phyloP scores from a whole-genome alignment of 2,888 invertebrate genomes.

The Phalera bucephala region DNA sequence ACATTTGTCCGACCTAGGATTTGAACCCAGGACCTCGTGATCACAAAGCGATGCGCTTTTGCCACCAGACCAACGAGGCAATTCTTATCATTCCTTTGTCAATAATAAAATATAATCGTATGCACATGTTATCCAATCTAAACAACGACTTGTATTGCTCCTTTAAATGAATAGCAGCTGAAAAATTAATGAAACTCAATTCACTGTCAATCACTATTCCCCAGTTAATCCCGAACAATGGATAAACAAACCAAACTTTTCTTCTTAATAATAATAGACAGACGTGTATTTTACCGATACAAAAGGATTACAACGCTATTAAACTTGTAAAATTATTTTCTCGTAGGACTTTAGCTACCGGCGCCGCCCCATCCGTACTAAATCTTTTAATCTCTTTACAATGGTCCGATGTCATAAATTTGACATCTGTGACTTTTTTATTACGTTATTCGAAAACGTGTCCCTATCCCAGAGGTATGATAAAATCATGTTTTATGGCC shows the following conservation, averaged over 20 bases:
- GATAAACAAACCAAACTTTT: constrained; percentile 8
- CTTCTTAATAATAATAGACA: constrained; percentile 10
- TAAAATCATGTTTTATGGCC: constrained; percentile 81
- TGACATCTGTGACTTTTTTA: constrained; percentile 83
- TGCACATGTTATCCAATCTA: no score
- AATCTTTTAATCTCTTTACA: constrained; percentile 83
- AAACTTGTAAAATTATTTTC: constrained; percentile 51
- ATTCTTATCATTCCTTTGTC: no score
- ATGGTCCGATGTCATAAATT: constrained; percentile 80
- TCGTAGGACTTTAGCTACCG: constrained; percentile 54
- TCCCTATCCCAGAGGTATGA: constrained; percentile 74
- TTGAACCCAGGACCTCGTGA: no score
- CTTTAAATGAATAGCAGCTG: no score
- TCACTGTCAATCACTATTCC: constrained; percentile 1
- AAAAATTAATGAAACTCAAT: no score
- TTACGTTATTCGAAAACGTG: constrained; percentile 80
- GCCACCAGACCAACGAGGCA: no score
- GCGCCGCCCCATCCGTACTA: constrained; percentile 60
- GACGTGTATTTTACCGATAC: constrained; percentile 31
- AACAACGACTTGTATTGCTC: no score
- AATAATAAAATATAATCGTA: no score
- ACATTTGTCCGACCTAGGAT: no score
- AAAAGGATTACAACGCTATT: constrained; percentile 54
- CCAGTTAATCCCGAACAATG: constrained; percentile 2
- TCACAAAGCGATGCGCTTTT: no score